Conservation (phyloP, 2,113 vertebrate genomes). For the Melozone crissalis region DNA sequence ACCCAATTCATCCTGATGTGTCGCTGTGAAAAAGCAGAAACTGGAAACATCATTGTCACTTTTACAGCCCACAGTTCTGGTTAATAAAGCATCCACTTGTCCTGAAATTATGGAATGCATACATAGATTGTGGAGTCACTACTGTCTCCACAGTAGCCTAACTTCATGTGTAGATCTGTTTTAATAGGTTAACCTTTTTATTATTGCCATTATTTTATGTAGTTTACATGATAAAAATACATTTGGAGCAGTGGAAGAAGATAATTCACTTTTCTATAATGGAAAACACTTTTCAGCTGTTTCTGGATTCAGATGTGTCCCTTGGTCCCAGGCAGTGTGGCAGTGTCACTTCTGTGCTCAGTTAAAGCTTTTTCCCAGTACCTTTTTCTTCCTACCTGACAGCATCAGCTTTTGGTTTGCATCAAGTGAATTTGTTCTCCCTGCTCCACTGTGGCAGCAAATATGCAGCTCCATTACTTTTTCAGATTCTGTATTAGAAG, state of each 20-base stretch:
- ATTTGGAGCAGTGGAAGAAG: neutral
- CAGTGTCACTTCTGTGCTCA: neutral
- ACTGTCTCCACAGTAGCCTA: neutral
- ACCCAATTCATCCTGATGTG: neutral
- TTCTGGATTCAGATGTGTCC: neutral
- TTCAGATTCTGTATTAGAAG: neutral
- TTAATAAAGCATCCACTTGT: neutral
- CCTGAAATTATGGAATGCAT: neutral
- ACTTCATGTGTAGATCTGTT: neutral
- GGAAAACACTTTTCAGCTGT: neutral
- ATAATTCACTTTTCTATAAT: neutral
- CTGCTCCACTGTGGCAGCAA: neutral
- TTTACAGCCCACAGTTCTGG: neutral
- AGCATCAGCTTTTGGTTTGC: neutral
- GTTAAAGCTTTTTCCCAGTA: neutral
- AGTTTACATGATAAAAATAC: neutral
- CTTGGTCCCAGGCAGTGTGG: neutral
- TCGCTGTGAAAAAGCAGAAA: neutral
- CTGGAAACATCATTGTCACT: neutral
- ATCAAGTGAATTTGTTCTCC: neutral
- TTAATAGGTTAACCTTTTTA: neutral
- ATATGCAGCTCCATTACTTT: neutral
- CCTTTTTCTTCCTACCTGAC: neutral
- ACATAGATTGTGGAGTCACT: neutral
- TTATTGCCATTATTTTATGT: neutral